Base-by-base conservation (phyloP, 2,888 invertebrate genomes). In the Pycnomerus fuliginosus region DNA sequence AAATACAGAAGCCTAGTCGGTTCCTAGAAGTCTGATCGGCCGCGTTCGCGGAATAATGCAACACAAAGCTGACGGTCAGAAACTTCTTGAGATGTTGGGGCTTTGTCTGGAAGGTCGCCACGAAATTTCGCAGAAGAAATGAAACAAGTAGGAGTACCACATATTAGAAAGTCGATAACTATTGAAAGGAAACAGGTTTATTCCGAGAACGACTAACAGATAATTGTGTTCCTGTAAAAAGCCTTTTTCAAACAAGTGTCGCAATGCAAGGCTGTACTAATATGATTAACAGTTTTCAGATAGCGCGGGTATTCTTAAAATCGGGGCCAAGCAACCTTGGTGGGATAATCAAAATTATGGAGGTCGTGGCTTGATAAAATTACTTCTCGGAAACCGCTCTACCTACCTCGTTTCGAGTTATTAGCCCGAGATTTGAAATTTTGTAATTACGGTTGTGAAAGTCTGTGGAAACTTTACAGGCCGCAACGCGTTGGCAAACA, bases 11-110 rank as follows among this genome's bases (percentile, higher is more conserved):
- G 42, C 43, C 33, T 27, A 30, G 41, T 42, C 42, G 62, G 58
- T 68, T 69, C 68, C 62, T 48, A 58, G 68, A 69, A 69, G 65
- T 61, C 61, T 64, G 67, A 67, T 67, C 61, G 61, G 59, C 51
- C 63, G 49, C 52, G 57, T 67, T 67, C 67, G 63, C 65, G 56
- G 65, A 67, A 67, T 41, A 30, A 38, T 48, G 48, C 50, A 49
- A 37, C 44, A n/a, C 8, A 32, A 44, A 36, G 37, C 31, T 32
- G 37, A 5, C 27, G 27, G n/a, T n/a, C n/a, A n/a, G n/a, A n/a
- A n/a, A n/a, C n/a, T n/a, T n/a, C n/a, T n/a, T n/a, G n/a, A n/a
- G n/a, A n/a, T n/a, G n/a, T n/a, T n/a, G n/a, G n/a, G n/a, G n/a
- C n/a, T n/a, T n/a, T n/a, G n/a, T n/a, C n/a, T n/a, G n/a, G n/a